Base-by-base conservation (phyloP, 2,888 invertebrate species). In the Pyralis farinalis region DNA sequence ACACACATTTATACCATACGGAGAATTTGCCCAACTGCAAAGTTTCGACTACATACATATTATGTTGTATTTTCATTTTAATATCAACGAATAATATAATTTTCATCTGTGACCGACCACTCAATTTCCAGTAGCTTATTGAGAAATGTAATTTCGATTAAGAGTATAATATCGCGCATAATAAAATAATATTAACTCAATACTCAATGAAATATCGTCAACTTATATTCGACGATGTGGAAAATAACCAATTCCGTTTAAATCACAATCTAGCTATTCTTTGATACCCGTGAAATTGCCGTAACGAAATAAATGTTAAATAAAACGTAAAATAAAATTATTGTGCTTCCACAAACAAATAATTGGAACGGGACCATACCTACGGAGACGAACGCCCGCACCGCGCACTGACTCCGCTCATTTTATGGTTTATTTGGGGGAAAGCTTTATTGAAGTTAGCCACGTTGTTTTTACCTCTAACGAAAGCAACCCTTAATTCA, bases 321-420 rank as follows among this genome's bases (percentile, higher is more conserved):
- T 88, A 88, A 88, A 88, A 88, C 86, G 87, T 83, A 85, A 86
- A 88, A 87, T 85, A 88, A 88, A 88, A 87, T 86, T 82, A 85
- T 86, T 83, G 81, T 80, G 84, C 85, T 82, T 86, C 84, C 86
- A 78, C 85, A 86, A 87, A 87, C 87, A 88, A 86, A 88, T 87
- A 86, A 88, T 87, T 86, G 85, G 81, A 80, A 79, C 77, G 79
- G 84, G 84, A 78, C 68, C 65, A 63, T 65, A 69, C 61, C 69
- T 70, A 74, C 72, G 65, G 70, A 68, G 60, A 68, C 61, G 68
- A 66, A 70, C 71, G 73, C 73, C 71, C 73, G 80, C 81, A 83
- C 80, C 80, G 83, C 84, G 73, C 72, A 80, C 80, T 83, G 84
- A 72, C 72, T 79, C 75, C 76, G 79, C 82, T 80, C 84, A 75